phyloP scores from a whole-genome alignment of 2,113 vertebrate genomes.

The Penelope pileata region DNA sequence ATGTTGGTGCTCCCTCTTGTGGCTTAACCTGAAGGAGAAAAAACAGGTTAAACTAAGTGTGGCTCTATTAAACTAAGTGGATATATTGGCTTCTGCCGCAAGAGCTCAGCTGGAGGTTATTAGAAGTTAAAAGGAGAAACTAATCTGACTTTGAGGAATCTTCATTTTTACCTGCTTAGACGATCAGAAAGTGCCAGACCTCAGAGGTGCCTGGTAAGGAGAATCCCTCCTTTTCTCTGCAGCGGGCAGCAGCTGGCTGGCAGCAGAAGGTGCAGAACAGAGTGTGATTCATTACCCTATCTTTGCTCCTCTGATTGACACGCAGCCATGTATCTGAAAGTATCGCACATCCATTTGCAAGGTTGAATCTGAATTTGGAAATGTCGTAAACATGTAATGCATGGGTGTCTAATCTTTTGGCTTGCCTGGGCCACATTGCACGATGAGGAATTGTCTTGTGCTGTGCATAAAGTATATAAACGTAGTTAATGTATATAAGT shows the following conservation, averaged over 20 bases:
- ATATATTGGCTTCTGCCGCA: background rate
- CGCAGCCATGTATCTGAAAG: background rate
- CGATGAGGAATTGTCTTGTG: no score
- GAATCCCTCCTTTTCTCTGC: background rate
- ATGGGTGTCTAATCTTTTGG: no score
- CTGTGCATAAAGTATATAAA: no score
- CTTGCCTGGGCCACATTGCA: no score
- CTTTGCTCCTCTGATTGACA: background rate
- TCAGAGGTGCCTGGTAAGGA: background rate
- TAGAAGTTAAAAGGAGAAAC: background rate
- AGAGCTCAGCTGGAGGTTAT: background rate
- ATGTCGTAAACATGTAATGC: background rate
- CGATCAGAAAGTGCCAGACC: background rate
- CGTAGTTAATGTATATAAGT: no score
- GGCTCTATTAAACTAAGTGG: no score
- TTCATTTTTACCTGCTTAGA: background rate
- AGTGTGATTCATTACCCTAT: background rate
- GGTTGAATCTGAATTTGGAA: background rate
- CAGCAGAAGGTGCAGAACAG: background rate
- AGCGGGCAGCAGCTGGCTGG: background rate
- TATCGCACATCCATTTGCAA: background rate
- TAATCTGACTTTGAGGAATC: background rate
- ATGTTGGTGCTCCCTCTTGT: constrained; percentile 69
- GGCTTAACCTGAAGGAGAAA: background rate
- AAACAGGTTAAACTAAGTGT: background rate